phyloP scores from a whole-genome alignment of 2,888 invertebrate species.

The Eulithis testata region DNA sequence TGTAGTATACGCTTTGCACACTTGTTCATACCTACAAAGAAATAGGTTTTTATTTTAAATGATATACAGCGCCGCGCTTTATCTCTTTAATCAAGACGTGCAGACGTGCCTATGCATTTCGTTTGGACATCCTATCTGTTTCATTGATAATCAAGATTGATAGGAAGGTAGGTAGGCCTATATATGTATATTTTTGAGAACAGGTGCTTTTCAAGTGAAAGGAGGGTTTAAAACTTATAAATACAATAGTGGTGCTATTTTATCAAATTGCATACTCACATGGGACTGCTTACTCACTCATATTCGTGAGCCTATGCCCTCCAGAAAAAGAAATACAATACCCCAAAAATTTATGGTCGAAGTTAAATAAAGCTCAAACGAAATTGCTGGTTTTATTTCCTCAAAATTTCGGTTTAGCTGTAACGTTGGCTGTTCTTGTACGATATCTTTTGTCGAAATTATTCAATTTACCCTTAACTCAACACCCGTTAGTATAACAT shows the following conservation, averaged over 20 bases:
- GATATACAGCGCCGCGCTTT: too few relatives aligned
- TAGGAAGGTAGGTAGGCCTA: too few relatives aligned
- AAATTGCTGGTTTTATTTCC: conserved; percentile 62
- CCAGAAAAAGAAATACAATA: conserved; percentile 45
- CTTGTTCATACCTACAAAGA: too few relatives aligned
- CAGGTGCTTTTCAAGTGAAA: too few relatives aligned
- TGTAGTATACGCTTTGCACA: too few relatives aligned
- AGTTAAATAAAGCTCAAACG: conserved; percentile 55
- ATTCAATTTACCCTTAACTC: conserved; percentile 55
- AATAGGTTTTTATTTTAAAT: too few relatives aligned
- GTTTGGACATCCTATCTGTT: too few relatives aligned
- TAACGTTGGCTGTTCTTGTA: conserved; percentile 49
- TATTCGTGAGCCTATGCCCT: conserved; percentile 30
- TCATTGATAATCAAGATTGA: too few relatives aligned
- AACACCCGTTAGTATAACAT: conserved; percentile 36
- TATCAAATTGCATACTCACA: conserved; percentile 8
- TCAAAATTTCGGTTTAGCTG: conserved; percentile 59
- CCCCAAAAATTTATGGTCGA: conserved; percentile 50
- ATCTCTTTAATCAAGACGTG: too few relatives aligned
- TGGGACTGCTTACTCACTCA: conserved; percentile 5
- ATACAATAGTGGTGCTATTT: neutral
- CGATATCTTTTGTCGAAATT: conserved; percentile 59
- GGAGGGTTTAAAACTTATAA: too few relatives aligned
- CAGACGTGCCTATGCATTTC: too few relatives aligned
- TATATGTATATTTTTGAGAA: too few relatives aligned